phyloP scores from a whole-genome alignment of 2,113 vertebrate species.

The Sceloporus tristichus region DNA sequence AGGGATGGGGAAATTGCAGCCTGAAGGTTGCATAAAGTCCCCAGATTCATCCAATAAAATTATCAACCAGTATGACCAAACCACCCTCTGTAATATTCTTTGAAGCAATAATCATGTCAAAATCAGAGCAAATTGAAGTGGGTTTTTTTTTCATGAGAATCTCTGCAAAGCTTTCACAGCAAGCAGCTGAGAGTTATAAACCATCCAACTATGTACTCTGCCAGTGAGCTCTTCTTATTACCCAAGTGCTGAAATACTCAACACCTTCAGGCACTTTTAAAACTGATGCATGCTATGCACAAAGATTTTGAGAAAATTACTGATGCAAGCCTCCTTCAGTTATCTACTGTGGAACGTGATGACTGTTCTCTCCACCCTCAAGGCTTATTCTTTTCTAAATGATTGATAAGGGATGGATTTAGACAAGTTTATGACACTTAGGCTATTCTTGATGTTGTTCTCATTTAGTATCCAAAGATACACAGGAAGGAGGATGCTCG shows the following conservation, averaged over 20 bases:
- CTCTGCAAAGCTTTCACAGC: too few relatives aligned
- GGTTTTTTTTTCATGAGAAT: too few relatives aligned
- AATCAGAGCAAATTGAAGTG: too few relatives aligned
- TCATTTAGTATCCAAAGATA: background rate
- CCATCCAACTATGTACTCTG: too few relatives aligned
- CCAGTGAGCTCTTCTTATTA: too few relatives aligned
- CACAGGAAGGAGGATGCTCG: background rate
- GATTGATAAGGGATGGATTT: background rate
- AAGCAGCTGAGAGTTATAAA: too few relatives aligned
- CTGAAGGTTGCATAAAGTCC: too few relatives aligned
- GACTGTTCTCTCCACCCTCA: background rate
- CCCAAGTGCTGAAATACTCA: background rate
- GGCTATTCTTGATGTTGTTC: background rate
- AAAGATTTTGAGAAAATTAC: background rate
- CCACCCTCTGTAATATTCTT: too few relatives aligned
- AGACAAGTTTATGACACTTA: background rate
- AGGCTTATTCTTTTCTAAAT: slow-evolving; percentile 2
- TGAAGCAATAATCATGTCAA: too few relatives aligned
- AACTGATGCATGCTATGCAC: background rate
- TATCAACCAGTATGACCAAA: too few relatives aligned
- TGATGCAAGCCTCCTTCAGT: slow-evolving; percentile 2
- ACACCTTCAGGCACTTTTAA: background rate
- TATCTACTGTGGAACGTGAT: background rate
- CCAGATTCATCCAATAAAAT: too few relatives aligned
- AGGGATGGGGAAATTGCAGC: too few relatives aligned